Conservation (phyloP, 2,888 invertebrate species). For the Tipula lateralis region DNA sequence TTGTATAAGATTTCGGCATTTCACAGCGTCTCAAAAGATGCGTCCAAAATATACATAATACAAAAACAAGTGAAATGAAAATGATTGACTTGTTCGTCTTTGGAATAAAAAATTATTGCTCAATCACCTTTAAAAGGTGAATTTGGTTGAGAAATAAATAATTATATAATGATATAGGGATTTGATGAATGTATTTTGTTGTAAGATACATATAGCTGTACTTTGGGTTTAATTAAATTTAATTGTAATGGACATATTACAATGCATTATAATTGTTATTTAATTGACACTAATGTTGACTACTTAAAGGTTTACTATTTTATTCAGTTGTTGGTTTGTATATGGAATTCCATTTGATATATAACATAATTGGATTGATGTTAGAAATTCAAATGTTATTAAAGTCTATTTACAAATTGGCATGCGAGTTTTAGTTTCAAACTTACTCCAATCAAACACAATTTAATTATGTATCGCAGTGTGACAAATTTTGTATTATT, state of each 20-base stretch:
- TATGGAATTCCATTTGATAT: no score
- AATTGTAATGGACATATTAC: background rate
- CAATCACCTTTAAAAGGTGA: background rate
- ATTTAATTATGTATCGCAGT: no score
- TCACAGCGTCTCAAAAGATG: background rate
- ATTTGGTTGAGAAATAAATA: background rate
- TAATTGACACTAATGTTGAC: background rate
- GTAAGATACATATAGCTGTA: background rate
- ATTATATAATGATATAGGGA: background rate
- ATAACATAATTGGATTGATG: no score
- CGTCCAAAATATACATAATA: background rate
- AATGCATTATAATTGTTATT: background rate
- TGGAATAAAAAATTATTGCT: background rate
- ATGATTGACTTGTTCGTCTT: background rate
- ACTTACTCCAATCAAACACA: no score
- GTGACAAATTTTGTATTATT: no score
- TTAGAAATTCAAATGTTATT: no score
- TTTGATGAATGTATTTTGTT: background rate
- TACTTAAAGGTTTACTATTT: background rate
- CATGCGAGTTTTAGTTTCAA: no score
- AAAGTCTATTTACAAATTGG: no score
- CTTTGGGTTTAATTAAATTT: background rate
- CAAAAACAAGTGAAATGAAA: background rate
- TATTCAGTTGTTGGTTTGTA: no score
- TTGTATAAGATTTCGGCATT: background rate